Evolutionary conservation across 2,113 vertebrate genomes (phyloP), one percentile per base, ranked within the genome.

Genomic region (Passer montanus): DNA sequence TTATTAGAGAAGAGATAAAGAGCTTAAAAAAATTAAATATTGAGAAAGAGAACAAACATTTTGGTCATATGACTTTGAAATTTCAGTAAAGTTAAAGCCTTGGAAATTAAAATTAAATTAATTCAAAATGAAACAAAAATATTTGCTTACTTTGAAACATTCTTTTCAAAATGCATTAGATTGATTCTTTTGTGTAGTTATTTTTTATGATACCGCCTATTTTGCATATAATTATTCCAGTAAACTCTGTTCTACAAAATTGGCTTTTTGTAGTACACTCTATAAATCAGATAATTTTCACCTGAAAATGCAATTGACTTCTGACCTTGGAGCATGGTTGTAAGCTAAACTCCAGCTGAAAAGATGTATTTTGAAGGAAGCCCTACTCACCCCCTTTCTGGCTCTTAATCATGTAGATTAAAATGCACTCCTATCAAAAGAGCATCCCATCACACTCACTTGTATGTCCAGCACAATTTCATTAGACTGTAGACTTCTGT

Each of bases 381-480:
- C 4, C 3, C 14, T 33, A 33, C 44, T 23, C 21, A 23, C 3
- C 2, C 11, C 18, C n/a, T 35, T 72, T 55, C 43, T 87, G 18
- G 10, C 30, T 72, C 56, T 80, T 70, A 82, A 46, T 4, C 13
- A 30, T 44, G 13, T 23, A 83, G 26, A 35, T 50, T 67, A 67
- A 86, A 62, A 80, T 44, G 33, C 13, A 15, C 4, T 78, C 50
- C 17, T 31, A 23, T 31, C 37, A 62, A 63, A 75, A 81, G 30
- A 86, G 24, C 24, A 56, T 53, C 31, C 7, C 15, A 58, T n/a
- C 52, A 84, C 74, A 98, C 98, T 99, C 90, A 99, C 99, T 98
- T 99, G 50, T 99, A 99, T 0, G 98, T 99, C 99, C 99, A 99
- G 95, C 99, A 99, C 49, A 98, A 96, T 74, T 95, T 98, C 99